Conservation (phyloP, 1,140 invertebrate genomes). For the Zaprionus ornatus region DNA sequence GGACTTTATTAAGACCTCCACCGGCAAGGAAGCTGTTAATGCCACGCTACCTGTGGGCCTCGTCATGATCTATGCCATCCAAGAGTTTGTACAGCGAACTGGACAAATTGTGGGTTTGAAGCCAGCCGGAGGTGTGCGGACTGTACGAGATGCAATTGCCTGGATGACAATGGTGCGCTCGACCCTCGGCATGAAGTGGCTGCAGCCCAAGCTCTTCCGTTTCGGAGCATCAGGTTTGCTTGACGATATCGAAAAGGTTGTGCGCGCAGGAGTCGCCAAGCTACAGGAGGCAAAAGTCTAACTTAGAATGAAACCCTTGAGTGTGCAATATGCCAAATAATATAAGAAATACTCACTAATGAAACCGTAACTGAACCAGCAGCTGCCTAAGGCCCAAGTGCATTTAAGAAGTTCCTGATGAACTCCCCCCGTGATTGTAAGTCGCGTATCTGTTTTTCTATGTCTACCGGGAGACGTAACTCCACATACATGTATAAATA, state of each 20-base stretch:
- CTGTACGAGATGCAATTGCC: conserved; percentile 92
- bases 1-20: conserved; percentile 99
- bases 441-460: background rate
- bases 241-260: conserved; percentile 87
- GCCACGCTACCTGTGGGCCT: conserved; percentile 95
- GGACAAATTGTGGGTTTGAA: conserved; percentile 96
- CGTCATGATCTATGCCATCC: conserved; percentile 97
- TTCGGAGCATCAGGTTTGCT: conserved; percentile 97
- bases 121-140: conserved; percentile 97
- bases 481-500: conserved; percentile 38
- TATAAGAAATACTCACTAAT: background rate
- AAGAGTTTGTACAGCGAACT: conserved; percentile 90
- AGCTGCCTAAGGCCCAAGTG: background rate
- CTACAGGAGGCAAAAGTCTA: conserved; percentile 40
- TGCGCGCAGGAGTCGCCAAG: conserved; percentile 55
- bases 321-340: conserved; percentile 2
- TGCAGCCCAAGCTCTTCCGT: conserved; percentile 92
- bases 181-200: conserved; percentile 94
- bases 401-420: background rate
- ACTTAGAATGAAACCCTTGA: background rate
- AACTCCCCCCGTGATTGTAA: background rate
- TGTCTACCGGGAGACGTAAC: conserved; percentile 6
- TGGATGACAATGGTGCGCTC: conserved; percentile 95
- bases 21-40: conserved; percentile 98
- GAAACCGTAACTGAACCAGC: background rate